A percentile compares a stretch with the other conserved stretches of the same genome.
Conservation (phyloP, 2,888 invertebrate species). For the Cerastis leucographa region DNA sequence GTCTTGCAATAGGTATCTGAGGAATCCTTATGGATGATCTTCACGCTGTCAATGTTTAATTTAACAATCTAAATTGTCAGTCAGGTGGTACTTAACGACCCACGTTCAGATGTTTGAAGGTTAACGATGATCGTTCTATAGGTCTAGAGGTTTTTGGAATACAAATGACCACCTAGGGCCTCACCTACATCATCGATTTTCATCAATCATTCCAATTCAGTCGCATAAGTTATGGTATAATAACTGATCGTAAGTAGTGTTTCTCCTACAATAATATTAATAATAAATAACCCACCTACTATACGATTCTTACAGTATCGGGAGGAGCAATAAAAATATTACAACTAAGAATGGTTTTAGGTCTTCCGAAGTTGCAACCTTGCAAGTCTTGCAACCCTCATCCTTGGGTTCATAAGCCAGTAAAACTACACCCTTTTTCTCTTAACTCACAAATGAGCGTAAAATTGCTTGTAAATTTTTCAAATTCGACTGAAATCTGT, state of each 20-base stretch:
- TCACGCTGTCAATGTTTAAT: conserved; percentile 43
- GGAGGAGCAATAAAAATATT: neutral
- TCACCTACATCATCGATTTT: neutral
- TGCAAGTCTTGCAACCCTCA: neutral
- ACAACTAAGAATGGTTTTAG: neutral
- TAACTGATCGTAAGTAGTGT: neutral
- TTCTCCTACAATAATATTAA: too few species aligned
- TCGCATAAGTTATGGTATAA: neutral
- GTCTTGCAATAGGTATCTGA: conserved; percentile 6
- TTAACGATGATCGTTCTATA: conserved; percentile 39
- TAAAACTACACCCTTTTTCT: neutral
- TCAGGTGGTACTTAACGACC: conserved; percentile 24
- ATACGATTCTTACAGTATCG: too few species aligned
- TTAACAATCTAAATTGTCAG: conserved; percentile 53
- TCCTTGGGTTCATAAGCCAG: neutral
- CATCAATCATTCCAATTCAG: neutral
- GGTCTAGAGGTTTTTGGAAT: conserved; percentile 47
- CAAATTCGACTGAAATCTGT: conserved; percentile 48
- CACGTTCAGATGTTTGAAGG: conserved; percentile 59
- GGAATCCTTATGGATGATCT: conserved; percentile 25
- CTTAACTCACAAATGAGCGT: conserved; percentile 25
- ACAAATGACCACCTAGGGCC: conserved; percentile 40
- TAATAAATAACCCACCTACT: neutral
- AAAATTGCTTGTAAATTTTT: conserved; percentile 39
- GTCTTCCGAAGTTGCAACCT: neutral